Percentiles rank a stretch among this genome's conserved stretches.
Evolutionary conservation across 2,797 vertebrate species (phyloP).

Genomic region (Mormyrus proboscirostris): DNA sequence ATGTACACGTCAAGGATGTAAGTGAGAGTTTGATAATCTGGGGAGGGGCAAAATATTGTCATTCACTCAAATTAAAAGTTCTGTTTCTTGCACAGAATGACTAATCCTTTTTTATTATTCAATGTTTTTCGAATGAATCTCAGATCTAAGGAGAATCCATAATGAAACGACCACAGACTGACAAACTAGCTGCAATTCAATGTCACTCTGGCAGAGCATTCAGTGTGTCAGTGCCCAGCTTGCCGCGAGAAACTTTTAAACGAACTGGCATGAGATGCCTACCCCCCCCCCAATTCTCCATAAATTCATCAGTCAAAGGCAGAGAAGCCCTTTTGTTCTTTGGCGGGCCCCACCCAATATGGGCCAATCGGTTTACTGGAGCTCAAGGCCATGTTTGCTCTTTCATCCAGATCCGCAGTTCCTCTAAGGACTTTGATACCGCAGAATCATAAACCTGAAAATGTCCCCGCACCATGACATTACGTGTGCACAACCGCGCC

Average conservation of each 20-base stretch:
- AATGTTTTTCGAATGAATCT: background rate
- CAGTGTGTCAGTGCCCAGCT: background rate
- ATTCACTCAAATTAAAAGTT: background rate
- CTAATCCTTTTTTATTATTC: background rate
- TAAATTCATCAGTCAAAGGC: background rate
- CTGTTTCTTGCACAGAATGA: background rate
- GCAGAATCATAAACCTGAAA: conserved; percentile 8
- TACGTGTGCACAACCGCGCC: background rate
- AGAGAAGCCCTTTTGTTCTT: background rate
- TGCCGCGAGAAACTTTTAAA: background rate
- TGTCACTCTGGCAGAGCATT: background rate
- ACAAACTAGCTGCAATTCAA: background rate
- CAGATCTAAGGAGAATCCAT: background rate
- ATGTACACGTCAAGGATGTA: background rate
- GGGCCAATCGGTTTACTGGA: background rate
- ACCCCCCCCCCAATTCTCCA: background rate
- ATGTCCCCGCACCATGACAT: background rate
- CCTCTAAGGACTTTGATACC: conserved; percentile 48
- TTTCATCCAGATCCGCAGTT: conserved; percentile 30
- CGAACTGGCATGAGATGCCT: background rate
- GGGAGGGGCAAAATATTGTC: background rate
- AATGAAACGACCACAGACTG: background rate
- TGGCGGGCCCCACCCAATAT: background rate
- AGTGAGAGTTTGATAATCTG: background rate
- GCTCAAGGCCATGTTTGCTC: conserved; percentile 39